Base-by-base conservation (phyloP, 2,113 vertebrate genomes). In the Calidris pugnax region DNA sequence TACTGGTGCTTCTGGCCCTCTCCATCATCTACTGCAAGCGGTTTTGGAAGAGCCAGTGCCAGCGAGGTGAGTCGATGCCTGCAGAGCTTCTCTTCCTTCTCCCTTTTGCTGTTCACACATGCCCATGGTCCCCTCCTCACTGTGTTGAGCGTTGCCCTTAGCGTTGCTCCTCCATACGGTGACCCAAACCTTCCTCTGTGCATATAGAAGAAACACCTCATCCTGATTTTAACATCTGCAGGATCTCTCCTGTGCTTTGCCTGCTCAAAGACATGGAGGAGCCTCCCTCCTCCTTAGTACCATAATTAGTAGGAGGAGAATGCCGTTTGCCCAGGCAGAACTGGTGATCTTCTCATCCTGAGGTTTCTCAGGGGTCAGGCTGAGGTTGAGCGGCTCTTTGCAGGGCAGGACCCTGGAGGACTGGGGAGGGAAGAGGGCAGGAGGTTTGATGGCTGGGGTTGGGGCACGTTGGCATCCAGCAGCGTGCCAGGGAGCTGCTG, bases 1-100 rank as follows among this genome's bases (percentile, higher is more conserved):
- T 97, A 11, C 60, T 98, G 64, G 91, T 98, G 39, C 95, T 98
- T 47, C 93, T 98, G 87, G 96, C 97, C 4, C 96, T 98, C 73
- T 96, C 98, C 51, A 97, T 98, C 81, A 95, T 98, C 69, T 98
- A 98, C 96, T 98, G 97, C 97, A 98, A 98, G 77, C 96, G 96
- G 6, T 97, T 98, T 85, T 98, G 98, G 96, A 98, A 97, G 79
- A 98, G 95, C 93, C 96, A 98, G 69, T 98, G 97, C 87, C 98
- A 98, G 60, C 93, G 50, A 83, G 97, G 98, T 98, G 96, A 97
- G 97, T 80, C 22, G 53, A 4, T 35, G 45, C 21, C 39, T 5
- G 33, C 26, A 32, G 55, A 4, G 24, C 45, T 76, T 56, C 57
- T 66, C 59, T 30, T 81, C 15, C 8, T 60, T 23, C 59, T 55